Conservation (phyloP, 2,888 invertebrate genomes). For the Drosophila cracens region DNA sequence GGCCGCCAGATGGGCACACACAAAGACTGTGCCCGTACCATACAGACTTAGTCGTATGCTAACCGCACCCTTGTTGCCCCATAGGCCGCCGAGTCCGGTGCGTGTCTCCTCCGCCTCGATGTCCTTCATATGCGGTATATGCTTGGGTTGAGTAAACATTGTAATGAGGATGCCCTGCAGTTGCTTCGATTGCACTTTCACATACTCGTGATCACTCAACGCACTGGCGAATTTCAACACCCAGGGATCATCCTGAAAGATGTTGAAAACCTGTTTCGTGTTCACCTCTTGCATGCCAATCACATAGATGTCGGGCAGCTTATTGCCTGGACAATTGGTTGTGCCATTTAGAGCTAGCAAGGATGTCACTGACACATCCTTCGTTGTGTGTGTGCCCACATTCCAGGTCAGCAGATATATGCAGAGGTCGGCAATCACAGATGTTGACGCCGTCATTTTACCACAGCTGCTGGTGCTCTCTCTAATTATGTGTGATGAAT, state of each 20-base stretch:
- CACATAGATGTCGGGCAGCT: slow-evolving; percentile 93
- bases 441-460: slow-evolving; percentile 54
- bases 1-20: slow-evolving; percentile 95
- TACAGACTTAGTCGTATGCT: slow-evolving; percentile 94
- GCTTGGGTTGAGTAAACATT: slow-evolving; percentile 91
- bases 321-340: slow-evolving; percentile 87
- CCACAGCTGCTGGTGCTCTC: slow-evolving; percentile 6
- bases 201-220: slow-evolving; percentile 89
- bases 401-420: slow-evolving; percentile 95
- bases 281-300: slow-evolving; percentile 96
- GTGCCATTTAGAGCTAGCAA: slow-evolving; percentile 88
- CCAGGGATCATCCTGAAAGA: slow-evolving; percentile 94
- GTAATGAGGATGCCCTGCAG: slow-evolving; percentile 93
- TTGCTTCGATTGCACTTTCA: slow-evolving; percentile 91
- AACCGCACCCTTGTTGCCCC: slow-evolving; percentile 94
- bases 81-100: slow-evolving; percentile 95
- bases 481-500: slow-evolving; percentile 44
- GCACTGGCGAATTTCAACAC: slow-evolving; percentile 89
- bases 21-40: slow-evolving; percentile 94
- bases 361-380: slow-evolving; percentile 89
- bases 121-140: slow-evolving; percentile 91
- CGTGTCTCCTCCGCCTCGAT: slow-evolving; percentile 94
- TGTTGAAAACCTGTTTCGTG: slow-evolving; percentile 91
- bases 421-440: slow-evolving; percentile 79
- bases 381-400: slow-evolving; percentile 92